phyloP scores from a whole-genome alignment of 2,888 invertebrate species.

The Therioaphis trifolii region DNA sequence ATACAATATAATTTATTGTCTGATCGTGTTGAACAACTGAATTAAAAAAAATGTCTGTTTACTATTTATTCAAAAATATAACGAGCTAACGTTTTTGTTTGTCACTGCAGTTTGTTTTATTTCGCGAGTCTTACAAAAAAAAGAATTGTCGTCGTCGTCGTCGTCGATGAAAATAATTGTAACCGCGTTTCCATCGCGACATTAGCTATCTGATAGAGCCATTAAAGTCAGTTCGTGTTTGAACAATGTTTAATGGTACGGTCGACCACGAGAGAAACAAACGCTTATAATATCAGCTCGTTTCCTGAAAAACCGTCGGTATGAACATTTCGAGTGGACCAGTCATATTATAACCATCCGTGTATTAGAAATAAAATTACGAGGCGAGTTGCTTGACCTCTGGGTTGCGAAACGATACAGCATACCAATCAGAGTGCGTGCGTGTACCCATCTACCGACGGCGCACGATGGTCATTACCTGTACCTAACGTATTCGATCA shows the following conservation, averaged over 20 bases:
- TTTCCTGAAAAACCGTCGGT: neutral
- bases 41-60: too few species aligned
- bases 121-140: too few species aligned
- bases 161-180: too few species aligned
- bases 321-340: constrained; percentile 2
- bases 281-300: neutral
- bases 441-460: neutral
- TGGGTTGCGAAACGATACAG: constrained; percentile 35
- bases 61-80: too few species aligned
- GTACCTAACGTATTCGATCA: constrained; percentile 7
- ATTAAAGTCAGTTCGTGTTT: neutral
- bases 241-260: neutral
- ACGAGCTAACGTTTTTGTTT: too few species aligned
- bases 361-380: constrained; percentile 32
- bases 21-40: too few species aligned
- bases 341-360: neutral
- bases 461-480: constrained; percentile 14
- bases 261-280: neutral
- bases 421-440: constrained; percentile 31
- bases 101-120: too few species aligned
- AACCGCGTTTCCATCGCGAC: neutral
- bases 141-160: neutral
- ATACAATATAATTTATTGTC: too few species aligned
- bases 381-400: constrained; percentile 54
- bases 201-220: neutral